phyloP scores from a whole-genome alignment of 2,888 invertebrate genomes.

The Tethea ocularis region DNA sequence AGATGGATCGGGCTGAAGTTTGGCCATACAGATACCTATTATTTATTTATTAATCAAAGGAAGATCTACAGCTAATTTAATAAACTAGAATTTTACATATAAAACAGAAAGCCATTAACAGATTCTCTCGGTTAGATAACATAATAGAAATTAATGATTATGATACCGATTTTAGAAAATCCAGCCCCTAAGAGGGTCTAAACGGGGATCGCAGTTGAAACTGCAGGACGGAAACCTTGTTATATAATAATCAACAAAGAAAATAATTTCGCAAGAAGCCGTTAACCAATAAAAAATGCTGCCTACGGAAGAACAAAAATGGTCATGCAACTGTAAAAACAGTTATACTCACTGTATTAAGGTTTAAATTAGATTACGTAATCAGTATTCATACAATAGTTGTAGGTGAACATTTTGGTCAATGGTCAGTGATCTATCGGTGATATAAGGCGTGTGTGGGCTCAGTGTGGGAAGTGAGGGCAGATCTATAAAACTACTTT shows the following conservation, averaged over 20 bases:
- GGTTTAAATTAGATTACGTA: constrained; percentile 9
- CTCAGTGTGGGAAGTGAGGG: constrained; percentile 46
- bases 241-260: neutral
- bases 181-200: no score
- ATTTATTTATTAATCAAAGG: no score
- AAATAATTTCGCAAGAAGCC: neutral
- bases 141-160: no score
- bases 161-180: no score
- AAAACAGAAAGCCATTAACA: no score
- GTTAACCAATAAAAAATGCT: constrained; percentile 4
- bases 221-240: no score
- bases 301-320: neutral
- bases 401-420: constrained; percentile 71
- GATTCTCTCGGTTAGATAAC: no score
- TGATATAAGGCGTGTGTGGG: constrained; percentile 53
- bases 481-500: constrained; percentile 48
- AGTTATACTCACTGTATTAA: neutral
- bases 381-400: neutral
- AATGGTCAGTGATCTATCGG: constrained; percentile 66
- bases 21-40: no score
- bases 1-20: no score
- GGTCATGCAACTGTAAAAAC: neutral
- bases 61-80: no score
- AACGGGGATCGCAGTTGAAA: no score
- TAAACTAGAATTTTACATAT: no score